Conservation (phyloP, 23 tunicate species). For the Clavelina lepadiformis region DNA sequence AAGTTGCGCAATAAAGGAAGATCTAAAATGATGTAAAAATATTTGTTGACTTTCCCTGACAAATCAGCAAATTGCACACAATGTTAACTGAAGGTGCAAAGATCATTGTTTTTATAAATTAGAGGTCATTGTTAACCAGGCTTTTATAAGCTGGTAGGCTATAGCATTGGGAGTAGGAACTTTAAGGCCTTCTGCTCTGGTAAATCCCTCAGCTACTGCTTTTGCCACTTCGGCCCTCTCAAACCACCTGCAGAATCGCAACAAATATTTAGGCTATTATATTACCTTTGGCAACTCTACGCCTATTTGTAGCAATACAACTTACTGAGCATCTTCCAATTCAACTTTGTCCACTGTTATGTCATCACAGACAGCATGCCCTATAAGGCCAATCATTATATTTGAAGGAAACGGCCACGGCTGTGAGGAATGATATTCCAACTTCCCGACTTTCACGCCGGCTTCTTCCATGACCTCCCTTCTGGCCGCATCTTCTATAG, state of each 20-base stretch:
- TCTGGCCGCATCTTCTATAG: conserved; percentile 91
- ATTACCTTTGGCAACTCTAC: not conserved
- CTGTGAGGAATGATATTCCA: conserved; percentile 83
- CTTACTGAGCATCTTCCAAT: conserved; percentile 86
- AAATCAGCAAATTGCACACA: too few species aligned
- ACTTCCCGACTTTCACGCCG: conserved; percentile 69
- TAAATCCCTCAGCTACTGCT: conserved; percentile 69
- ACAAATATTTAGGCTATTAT: not conserved
- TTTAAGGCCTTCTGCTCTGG: conserved; percentile 51
- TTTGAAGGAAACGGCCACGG: conserved; percentile 96
- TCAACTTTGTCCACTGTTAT: conserved; percentile 72
- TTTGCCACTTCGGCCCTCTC: conserved; percentile 62
- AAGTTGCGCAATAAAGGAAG: too few species aligned
- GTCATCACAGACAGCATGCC: conserved; percentile 70
- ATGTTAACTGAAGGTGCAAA: too few species aligned
- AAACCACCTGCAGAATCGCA: conserved; percentile 58
- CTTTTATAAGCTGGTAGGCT: conserved; percentile 73
- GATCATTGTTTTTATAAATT: too few species aligned
- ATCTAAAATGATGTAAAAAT: not conserved
- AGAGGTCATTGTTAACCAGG: conserved; percentile 79
- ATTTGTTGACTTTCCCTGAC: too few species aligned
- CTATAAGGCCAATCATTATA: conserved; percentile 85
- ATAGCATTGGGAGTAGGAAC: conserved; percentile 83
- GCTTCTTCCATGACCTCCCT: conserved; percentile 87
- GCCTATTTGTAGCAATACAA: not conserved